Percentiles rank a stretch among this genome's conserved stretches.
Evolutionary conservation across 1,140 invertebrate genomes (phyloP).

Genomic region (Steinernema feltiae): DNA sequence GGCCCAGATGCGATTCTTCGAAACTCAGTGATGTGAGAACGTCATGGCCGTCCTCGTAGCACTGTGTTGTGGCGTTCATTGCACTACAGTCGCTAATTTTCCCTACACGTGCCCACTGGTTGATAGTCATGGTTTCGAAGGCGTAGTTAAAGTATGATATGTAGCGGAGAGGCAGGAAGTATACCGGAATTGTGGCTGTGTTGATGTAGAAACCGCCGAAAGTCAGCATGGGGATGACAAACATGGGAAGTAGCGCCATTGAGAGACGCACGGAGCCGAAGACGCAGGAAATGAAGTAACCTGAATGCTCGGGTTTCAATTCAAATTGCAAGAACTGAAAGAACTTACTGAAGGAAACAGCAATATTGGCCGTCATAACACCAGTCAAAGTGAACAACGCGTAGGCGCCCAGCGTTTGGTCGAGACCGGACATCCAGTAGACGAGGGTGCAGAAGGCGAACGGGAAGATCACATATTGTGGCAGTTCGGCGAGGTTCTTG

Average conservation of each 20-base stretch:
- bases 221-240: slow-evolving; percentile 82
- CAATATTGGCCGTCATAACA: slow-evolving; percentile 27
- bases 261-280: slow-evolving; percentile 76
- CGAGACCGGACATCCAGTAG: slow-evolving; percentile 66
- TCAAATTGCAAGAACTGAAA: not conserved
- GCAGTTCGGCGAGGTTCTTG: slow-evolving; percentile 64
- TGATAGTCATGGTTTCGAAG: slow-evolving; percentile 81
- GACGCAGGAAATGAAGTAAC: slow-evolving; percentile 80
- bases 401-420: slow-evolving; percentile 17
- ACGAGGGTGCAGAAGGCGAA: slow-evolving; percentile 74
- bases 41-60: not conserved
- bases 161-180: slow-evolving; percentile 82
- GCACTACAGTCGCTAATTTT: slow-evolving; percentile 37
- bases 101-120: slow-evolving; percentile 70
- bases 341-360: slow-evolving; percentile 34
- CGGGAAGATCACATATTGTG: slow-evolving; percentile 67
- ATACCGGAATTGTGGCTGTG: slow-evolving; percentile 73
- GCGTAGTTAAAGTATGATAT: slow-evolving; percentile 89
- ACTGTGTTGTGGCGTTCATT: not conserved
- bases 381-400: slow-evolving; percentile 21
- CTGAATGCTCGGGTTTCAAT: slow-evolving; percentile 60
- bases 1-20: not conserved
- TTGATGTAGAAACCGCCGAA: slow-evolving; percentile 93
- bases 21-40: slow-evolving; percentile 29
- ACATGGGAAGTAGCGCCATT: slow-evolving; percentile 77